phyloP scores from a whole-genome alignment of 1,140 invertebrate genomes.

The Planococcus citri region DNA sequence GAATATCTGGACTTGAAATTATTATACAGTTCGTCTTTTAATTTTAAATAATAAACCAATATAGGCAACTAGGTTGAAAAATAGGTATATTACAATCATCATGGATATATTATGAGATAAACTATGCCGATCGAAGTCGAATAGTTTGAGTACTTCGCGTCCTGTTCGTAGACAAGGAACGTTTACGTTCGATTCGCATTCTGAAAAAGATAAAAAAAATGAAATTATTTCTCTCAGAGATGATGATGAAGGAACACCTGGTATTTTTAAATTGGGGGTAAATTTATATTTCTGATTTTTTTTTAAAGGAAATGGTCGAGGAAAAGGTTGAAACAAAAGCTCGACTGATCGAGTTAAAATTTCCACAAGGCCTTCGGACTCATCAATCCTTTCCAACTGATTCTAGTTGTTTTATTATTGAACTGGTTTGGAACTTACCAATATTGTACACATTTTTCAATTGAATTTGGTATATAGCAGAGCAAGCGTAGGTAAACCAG shows the following conservation, averaged over 20 bases:
- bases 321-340: too few relatives aligned
- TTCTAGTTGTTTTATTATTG: too few relatives aligned
- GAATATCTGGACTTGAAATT: neutral
- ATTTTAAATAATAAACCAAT: neutral
- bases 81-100: neutral
- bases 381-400: too few relatives aligned
- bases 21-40: neutral
- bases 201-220: neutral
- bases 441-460: slow-evolving; percentile 64
- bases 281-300: too few relatives aligned
- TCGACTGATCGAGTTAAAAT: too few relatives aligned
- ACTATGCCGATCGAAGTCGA: slow-evolving; percentile 51
- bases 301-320: too few relatives aligned
- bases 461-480: slow-evolving; percentile 68
- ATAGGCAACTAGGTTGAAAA: neutral
- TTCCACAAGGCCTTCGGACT: too few relatives aligned
- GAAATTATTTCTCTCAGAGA: too few relatives aligned
- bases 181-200: slow-evolving; percentile 39
- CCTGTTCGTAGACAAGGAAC: slow-evolving; percentile 59
- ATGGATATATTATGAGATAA: slow-evolving; percentile 45
- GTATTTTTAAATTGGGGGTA: too few relatives aligned
- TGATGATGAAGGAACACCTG: too few relatives aligned
- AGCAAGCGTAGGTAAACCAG: slow-evolving; percentile 85
- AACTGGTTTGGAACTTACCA: slow-evolving; percentile 45
- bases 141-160: slow-evolving; percentile 53